phyloP scores from a whole-genome alignment of 2,113 vertebrate genomes.

The Neolamprologus hecqui region DNA sequence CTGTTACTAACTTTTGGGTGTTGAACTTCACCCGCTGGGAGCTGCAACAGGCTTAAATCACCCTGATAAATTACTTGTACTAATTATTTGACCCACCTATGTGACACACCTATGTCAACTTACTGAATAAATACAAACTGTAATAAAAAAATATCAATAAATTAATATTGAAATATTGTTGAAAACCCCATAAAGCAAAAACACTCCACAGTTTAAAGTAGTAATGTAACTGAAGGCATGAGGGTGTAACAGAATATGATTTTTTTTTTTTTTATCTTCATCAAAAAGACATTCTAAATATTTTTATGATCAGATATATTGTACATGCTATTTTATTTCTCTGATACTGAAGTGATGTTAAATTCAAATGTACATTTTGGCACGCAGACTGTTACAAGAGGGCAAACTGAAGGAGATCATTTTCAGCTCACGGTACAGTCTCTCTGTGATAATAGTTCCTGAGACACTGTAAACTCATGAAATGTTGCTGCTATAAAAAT shows the following conservation, averaged over 20 bases:
- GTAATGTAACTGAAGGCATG: conserved; percentile 5
- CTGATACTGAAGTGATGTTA: neutral
- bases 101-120: conserved; percentile 3
- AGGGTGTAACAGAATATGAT: conserved; percentile 7
- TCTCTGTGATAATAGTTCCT: conserved; percentile 15
- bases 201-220: conserved; percentile 12
- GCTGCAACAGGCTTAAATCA: neutral
- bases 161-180: conserved; percentile 52
- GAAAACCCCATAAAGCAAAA: conserved; percentile 21
- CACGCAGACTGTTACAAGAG: conserved; percentile 20
- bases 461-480: conserved; percentile 42
- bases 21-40: neutral
- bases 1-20: neutral
- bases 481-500: conserved; percentile 64
- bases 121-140: conserved; percentile 58
- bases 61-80: conserved; percentile 19
- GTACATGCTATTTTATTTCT: conserved; percentile 19
- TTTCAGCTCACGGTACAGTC: neutral
- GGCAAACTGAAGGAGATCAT: neutral
- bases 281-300: conserved; percentile 42
- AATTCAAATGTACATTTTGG: conserved; percentile 43
- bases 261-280: neutral
- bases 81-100: conserved; percentile 11
- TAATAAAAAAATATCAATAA: conserved; percentile 46
- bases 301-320: conserved; percentile 32